Percentiles rank a stretch among this genome's conserved stretches.
Evolutionary conservation across 2,888 invertebrate genomes (phyloP).

Genomic region (Heliothis peltigera): DNA sequence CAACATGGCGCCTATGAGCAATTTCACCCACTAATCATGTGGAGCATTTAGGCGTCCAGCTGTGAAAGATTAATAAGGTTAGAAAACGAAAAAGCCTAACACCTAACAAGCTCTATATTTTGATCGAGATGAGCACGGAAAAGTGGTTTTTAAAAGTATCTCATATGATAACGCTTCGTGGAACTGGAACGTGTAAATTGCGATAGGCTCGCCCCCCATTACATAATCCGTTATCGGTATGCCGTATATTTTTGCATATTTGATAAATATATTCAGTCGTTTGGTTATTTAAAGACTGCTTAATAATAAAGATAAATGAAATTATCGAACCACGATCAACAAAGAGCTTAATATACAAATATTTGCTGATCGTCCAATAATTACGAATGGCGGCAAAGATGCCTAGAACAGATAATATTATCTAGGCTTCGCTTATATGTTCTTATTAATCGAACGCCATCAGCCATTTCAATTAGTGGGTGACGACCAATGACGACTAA

Average conservation of each 20-base stretch:
- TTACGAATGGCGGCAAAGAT: neutral
- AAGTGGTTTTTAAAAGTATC: conserved; percentile 9
- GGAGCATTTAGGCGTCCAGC: conserved; percentile 17
- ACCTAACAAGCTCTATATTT: conserved; percentile 3
- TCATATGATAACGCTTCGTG: conserved; percentile 32
- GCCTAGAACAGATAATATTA: neutral
- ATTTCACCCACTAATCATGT: conserved; percentile 4
- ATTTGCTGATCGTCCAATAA: neutral
- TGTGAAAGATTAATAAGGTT: conserved; percentile 28
- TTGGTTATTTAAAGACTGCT: neutral
- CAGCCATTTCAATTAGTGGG: neutral
- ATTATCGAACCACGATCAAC: neutral
- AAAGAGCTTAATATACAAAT: neutral
- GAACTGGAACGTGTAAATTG: conserved; percentile 33
- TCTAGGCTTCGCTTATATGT: too few relatives aligned
- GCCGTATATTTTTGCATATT: conserved; percentile 12
- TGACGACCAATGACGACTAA: neutral
- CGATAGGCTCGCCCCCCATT: conserved; percentile 43
- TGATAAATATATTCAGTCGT: conserved; percentile 10
- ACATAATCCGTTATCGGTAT: conserved; percentile 37
- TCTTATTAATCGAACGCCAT: neutral
- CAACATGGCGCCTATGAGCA: conserved; percentile 19
- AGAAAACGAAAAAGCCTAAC: conserved; percentile 10
- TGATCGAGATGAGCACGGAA: conserved; percentile 18
- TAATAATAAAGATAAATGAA: neutral